Evolutionary conservation across 2,113 vertebrate species (phyloP).

Genomic region (Hemicordylus capensis): DNA sequence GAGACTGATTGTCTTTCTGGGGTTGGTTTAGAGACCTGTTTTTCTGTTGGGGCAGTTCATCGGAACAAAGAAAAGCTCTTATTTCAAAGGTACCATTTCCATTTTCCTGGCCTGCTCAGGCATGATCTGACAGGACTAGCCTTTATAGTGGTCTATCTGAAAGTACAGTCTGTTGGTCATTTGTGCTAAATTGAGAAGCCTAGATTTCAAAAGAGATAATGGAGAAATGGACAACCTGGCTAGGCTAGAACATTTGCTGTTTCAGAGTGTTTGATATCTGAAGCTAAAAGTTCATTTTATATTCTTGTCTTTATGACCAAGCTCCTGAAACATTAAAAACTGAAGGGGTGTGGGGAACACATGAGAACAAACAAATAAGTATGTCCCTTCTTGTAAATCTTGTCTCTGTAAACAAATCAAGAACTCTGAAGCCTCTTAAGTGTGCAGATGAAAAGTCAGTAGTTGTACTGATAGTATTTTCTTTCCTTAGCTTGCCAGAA

Average conservation of each 20-base stretch:
- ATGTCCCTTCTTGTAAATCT: conserved; percentile 55
- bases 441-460: background rate
- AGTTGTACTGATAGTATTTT: conserved; percentile 38
- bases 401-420: conserved; percentile 35
- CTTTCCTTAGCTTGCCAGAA: conserved; percentile 89
- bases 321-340: background rate
- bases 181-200: conserved; percentile 33
- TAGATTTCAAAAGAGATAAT: conserved; percentile 53
- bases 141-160: background rate
- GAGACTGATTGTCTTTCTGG: no score
- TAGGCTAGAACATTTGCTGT: conserved; percentile 36
- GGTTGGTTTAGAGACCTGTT: background rate
- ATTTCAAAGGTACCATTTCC: background rate
- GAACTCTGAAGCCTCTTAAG: background rate
- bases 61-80: background rate
- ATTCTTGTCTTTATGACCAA: background rate
- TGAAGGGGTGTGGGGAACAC: background rate
- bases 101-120: conserved; percentile 16
- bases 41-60: conserved; percentile 7
- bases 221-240: conserved; percentile 41
- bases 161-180: conserved; percentile 9
- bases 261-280: conserved; percentile 31
- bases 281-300: background rate
- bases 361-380: conserved; percentile 22
- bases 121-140: background rate